phyloP scores from a whole-genome alignment of 2,113 vertebrate species.

The Lathamus discolor region DNA sequence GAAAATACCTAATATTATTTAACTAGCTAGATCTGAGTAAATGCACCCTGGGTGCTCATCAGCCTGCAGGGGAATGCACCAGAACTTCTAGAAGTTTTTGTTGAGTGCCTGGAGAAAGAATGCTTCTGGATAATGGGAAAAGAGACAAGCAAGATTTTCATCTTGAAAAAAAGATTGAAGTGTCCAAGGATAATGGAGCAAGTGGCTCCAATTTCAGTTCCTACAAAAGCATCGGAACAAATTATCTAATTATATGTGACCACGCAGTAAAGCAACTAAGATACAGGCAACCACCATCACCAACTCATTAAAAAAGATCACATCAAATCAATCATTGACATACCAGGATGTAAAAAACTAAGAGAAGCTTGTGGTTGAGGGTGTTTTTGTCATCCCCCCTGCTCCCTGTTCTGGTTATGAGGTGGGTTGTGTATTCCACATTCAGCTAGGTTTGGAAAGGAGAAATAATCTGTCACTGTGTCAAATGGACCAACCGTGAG shows the following conservation, averaged over 20 bases:
- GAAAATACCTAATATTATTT: not conserved
- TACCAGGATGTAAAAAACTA: not conserved
- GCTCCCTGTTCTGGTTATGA: not conserved
- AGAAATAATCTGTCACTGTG: fast-evolving
- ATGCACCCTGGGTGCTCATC: not conserved
- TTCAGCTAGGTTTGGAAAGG: not conserved
- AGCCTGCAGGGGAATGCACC: not conserved
- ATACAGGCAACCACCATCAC: not conserved
- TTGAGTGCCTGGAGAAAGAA: not conserved
- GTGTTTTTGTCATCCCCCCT: no score
- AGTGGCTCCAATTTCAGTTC: not conserved
- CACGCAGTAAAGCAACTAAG: not conserved
- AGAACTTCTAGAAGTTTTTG: not conserved
- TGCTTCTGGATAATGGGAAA: not conserved
- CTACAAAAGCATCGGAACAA: not conserved
- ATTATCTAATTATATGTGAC: not conserved
- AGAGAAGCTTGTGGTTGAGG: not conserved
- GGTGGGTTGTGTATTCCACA: not conserved
- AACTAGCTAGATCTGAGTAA: not conserved
- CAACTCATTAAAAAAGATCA: not conserved
- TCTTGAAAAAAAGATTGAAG: not conserved
- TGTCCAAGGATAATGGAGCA: not conserved
- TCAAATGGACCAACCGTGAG: not conserved
- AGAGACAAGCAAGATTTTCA: not conserved
- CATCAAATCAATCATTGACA: not conserved